Evolutionary conservation across 2,888 invertebrate genomes (phyloP).

Genomic region (Drosophila gaucha): DNA sequence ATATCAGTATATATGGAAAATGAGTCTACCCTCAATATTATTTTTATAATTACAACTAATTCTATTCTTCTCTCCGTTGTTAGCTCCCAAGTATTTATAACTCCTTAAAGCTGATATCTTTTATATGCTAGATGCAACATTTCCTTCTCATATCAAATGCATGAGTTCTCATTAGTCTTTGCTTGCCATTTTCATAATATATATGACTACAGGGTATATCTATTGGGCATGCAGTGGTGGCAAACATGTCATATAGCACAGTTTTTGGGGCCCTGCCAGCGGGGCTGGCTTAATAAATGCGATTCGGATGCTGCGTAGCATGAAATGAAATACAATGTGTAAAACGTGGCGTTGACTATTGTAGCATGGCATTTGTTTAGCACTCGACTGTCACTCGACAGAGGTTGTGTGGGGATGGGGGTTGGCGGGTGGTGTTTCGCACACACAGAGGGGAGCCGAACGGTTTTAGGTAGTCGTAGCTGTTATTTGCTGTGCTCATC

Average conservation of each 20-base stretch:
- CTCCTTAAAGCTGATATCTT: too few species aligned
- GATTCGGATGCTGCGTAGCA: constrained; percentile 46
- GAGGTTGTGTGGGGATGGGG: background rate
- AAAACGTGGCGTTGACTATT: constrained; percentile 62
- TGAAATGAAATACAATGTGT: constrained; percentile 73
- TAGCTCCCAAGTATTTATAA: too few species aligned
- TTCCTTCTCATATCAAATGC: background rate
- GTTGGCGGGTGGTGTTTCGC: too few species aligned
- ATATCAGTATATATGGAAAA: background rate
- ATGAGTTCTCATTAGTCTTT: background rate
- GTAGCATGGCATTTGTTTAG: constrained; percentile 64
- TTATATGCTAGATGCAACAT: too few species aligned
- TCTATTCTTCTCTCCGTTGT: too few species aligned
- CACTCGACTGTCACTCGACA: background rate
- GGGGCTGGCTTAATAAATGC: constrained; percentile 56
- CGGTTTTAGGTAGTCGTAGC: constrained; percentile 5
- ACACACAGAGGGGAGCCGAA: background rate
- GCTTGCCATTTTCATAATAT: background rate
- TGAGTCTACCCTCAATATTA: too few species aligned
- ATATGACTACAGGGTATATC: constrained; percentile 6
- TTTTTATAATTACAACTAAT: too few species aligned
- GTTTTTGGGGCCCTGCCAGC: constrained; percentile 33
- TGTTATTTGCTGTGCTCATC: constrained; percentile 25
- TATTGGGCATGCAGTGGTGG: constrained; percentile 19
- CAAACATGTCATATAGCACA: constrained; percentile 28